Evolutionary conservation across 1,140 invertebrate genomes (phyloP).

Genomic region (Drosophila ananassae): DNA sequence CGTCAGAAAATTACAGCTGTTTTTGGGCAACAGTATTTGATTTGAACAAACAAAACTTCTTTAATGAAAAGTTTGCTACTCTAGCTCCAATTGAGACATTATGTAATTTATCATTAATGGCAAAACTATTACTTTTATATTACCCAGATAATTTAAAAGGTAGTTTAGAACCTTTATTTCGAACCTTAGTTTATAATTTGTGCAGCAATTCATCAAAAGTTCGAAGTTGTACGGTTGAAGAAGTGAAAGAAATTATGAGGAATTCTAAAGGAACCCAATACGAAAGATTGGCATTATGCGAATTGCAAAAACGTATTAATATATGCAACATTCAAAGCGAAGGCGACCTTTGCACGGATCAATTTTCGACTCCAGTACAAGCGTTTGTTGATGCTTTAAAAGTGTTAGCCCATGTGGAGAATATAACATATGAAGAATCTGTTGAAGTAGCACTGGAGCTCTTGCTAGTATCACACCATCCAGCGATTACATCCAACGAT

Average conservation of each 20-base stretch:
- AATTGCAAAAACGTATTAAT: slow-evolving; percentile 86
- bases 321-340: slow-evolving; percentile 85
- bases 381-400: slow-evolving; percentile 67
- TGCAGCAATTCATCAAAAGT: slow-evolving; percentile 84
- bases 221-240: slow-evolving; percentile 75
- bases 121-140: slow-evolving; percentile 87
- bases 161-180: slow-evolving; percentile 86
- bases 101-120: slow-evolving; percentile 87
- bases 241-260: slow-evolving; percentile 72
- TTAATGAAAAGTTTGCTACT: slow-evolving; percentile 92
- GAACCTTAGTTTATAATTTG: slow-evolving; percentile 87
- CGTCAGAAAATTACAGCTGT: slow-evolving; percentile 73
- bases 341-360: slow-evolving; percentile 77
- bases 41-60: slow-evolving; percentile 91
- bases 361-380: slow-evolving; percentile 81
- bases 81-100: slow-evolving; percentile 89
- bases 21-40: slow-evolving; percentile 90
- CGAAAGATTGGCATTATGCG: slow-evolving; percentile 85
- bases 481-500: slow-evolving; percentile 85
- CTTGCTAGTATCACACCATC: slow-evolving; percentile 89
- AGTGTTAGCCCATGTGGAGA: slow-evolving; percentile 68
- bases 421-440: slow-evolving; percentile 85
- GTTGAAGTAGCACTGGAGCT: slow-evolving; percentile 86
- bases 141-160: slow-evolving; percentile 86
- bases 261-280: slow-evolving; percentile 46